Evolutionary conservation across 2,888 invertebrate species (phyloP), one percentile per base, ranked within the genome.

Genomic region (Drosophila algonquin): DNA sequence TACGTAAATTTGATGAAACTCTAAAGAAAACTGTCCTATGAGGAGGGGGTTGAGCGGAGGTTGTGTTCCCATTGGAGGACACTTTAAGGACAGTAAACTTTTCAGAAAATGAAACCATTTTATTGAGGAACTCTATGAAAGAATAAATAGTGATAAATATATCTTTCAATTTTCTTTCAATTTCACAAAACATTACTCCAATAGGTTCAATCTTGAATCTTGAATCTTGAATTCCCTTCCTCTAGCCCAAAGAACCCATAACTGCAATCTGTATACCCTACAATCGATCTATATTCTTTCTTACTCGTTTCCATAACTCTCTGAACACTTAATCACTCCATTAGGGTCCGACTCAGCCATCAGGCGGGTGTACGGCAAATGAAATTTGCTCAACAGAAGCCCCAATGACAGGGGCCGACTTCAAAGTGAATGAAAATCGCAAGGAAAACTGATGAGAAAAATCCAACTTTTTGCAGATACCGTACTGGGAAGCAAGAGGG

Each of bases 391-490:
- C 58, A 61, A 52, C 62, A 71, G 56, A 53, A 67, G 48, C 47
- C 40, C 61, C 68, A 64, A 54, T 50, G 52, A 70, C 65, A 79
- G 51, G 56, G 54, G 58, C 62, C 53, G 75, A 87, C 81, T 87
- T 83, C 84, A 85, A 88, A 85, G 86, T 77, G 80, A 85, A 84
- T 87, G 69, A 87, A 74, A 75, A 73, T 71, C 63, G 53, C 54
- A 74, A 63, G 57, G 60, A 70, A 61, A 50, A 57, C 57, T 57
- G 67, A 67, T 68, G 69, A 60, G 63, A 55, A 76, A 68, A 61
- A 63, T 35, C 56, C 55, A 63, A 73, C 57, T 57, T 64, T 24
- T 48, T 59, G 24, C 18, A 27, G 46, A 40, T 14, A 53, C 51
- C 16, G 14, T 50, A 53, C 10, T 30, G 35, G 54, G 60, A 30